Conservation (phyloP, 2,888 invertebrate species). For the Tenthredo livida region DNA sequence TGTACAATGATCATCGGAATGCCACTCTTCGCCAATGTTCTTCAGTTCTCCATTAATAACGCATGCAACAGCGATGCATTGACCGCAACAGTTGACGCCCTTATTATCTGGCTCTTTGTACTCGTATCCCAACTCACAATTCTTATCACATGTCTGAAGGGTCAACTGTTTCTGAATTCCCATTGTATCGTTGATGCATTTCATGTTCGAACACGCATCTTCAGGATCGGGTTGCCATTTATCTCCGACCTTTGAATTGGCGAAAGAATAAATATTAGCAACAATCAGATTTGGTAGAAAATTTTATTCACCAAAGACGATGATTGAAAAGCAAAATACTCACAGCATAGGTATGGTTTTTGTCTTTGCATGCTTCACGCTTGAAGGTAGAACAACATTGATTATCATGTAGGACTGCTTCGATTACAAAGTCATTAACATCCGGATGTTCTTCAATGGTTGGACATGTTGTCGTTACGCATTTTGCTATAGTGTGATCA, state of each 20-base stretch:
- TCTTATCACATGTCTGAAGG: slow-evolving; percentile 67
- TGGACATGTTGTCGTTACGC: slow-evolving; percentile 81
- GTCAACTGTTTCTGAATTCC: slow-evolving; percentile 63
- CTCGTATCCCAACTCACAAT: slow-evolving; percentile 81
- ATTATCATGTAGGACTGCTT: slow-evolving; percentile 79
- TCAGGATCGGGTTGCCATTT: slow-evolving; percentile 67
- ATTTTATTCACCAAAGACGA: background rate
- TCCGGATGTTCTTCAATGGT: slow-evolving; percentile 76
- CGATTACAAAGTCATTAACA: slow-evolving; percentile 81
- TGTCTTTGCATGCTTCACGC: slow-evolving; percentile 82
- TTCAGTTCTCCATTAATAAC: slow-evolving; percentile 79
- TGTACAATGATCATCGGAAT: slow-evolving; percentile 82
- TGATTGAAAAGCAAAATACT: slow-evolving; percentile 33
- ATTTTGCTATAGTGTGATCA: slow-evolving; percentile 76
- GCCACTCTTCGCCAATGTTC: slow-evolving; percentile 81
- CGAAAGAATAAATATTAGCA: background rate
- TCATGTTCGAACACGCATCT: slow-evolving; percentile 67
- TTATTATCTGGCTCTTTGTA: slow-evolving; percentile 78
- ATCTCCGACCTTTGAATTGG: slow-evolving; percentile 64
- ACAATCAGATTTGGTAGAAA: slow-evolving; percentile 10
- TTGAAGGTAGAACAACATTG: slow-evolving; percentile 84
- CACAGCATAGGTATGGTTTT: slow-evolving; percentile 70
- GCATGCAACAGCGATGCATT: slow-evolving; percentile 83
- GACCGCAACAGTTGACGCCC: slow-evolving; percentile 83
- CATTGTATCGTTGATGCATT: slow-evolving; percentile 65